Percentiles rank a stretch among this genome's conserved stretches.
phyloP scores from a whole-genome alignment of 2,113 vertebrate genomes.

The Microtus montanus region DNA sequence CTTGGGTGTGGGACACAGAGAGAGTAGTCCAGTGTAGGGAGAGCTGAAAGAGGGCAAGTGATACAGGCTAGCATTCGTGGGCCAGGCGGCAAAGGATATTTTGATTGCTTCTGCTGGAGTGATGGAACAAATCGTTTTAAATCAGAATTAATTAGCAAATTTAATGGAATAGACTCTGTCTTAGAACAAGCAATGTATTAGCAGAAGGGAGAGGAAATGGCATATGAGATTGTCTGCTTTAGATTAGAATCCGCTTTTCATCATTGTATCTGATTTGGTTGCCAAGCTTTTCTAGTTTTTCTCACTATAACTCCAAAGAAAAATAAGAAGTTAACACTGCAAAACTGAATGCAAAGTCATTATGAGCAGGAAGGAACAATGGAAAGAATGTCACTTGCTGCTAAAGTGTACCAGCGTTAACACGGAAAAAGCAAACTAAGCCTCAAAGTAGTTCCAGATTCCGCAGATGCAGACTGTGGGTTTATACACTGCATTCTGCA shows the following conservation, averaged over 20 bases:
- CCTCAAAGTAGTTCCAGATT: conserved; percentile 29
- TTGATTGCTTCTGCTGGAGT: not conserved
- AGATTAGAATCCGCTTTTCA: conserved; percentile 3
- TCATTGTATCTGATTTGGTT: not conserved
- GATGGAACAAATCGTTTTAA: conserved; percentile 13
- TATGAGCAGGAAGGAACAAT: not conserved
- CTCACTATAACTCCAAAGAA: conserved; percentile 2
- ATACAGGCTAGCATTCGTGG: not conserved
- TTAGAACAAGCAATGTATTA: not conserved
- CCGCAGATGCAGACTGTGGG: not conserved
- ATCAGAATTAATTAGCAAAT: not conserved
- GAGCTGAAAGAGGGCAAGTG: not conserved
- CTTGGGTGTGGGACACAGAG: not conserved
- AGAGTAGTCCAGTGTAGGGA: not conserved
- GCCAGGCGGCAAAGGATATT: not conserved
- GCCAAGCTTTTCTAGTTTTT: conserved; percentile 40
- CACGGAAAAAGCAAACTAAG: conserved; percentile 2
- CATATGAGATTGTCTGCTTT: not conserved
- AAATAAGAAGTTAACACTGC: conserved; percentile 34
- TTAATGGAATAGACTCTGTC: conserved; percentile 22
- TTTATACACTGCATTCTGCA: conserved; percentile 30
- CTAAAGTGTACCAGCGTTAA: conserved; percentile 33
- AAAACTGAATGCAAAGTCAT: conserved; percentile 44
- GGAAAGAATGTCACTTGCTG: conserved; percentile 26
- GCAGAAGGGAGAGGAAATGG: not conserved